phyloP scores from a whole-genome alignment of 2,888 invertebrate species.

The Andrena camellia region DNA sequence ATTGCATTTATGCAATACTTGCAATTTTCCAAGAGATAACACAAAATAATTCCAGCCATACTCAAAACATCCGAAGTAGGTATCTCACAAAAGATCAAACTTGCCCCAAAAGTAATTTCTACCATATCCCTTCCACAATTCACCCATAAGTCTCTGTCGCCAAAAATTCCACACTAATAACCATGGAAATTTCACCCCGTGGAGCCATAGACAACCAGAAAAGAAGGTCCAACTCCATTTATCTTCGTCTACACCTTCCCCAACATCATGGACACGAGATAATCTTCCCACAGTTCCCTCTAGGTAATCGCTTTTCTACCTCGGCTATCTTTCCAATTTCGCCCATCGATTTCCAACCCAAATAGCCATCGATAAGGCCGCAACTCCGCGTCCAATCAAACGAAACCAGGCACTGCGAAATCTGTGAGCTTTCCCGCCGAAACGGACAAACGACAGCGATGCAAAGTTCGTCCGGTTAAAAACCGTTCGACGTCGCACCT shows the following conservation, averaged over 20 bases:
- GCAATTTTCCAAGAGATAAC: background rate
- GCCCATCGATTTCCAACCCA: conserved; percentile 1
- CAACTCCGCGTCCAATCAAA: background rate
- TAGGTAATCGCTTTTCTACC: conserved; percentile 15
- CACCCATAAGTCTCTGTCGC: background rate
- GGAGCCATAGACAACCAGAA: background rate
- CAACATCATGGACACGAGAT: conserved; percentile 5
- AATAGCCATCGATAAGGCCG: background rate
- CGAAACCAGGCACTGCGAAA: background rate
- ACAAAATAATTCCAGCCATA: background rate
- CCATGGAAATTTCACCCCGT: background rate
- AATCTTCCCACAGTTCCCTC: conserved; percentile 3
- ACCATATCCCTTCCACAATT: background rate
- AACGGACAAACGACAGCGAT: background rate
- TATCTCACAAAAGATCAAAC: background rate
- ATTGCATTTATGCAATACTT: background rate
- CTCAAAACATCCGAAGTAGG: background rate
- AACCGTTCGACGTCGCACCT: conserved; percentile 49
- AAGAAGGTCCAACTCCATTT: conserved; percentile 16
- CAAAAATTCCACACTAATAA: background rate
- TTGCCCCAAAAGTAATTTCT: background rate
- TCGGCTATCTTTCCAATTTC: conserved; percentile 11
- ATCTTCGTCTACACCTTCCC: conserved; percentile 5
- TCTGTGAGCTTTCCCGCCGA: background rate
- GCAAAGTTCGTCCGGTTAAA: conserved; percentile 31